Evolutionary conservation across 2,888 invertebrate species (phyloP).

Genomic region (Autographa pulchrina): DNA sequence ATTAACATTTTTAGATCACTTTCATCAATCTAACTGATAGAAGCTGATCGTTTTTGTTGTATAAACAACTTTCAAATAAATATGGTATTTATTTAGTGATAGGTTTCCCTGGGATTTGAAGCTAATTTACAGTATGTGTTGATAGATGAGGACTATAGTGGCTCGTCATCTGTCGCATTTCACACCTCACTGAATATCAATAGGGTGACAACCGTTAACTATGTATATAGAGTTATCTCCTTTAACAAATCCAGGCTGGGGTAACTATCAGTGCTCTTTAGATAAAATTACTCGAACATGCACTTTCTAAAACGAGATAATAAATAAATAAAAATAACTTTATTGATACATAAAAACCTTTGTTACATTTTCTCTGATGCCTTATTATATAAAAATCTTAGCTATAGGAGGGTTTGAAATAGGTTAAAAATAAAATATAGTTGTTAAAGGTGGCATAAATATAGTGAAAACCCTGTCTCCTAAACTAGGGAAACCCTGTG

Average conservation of each 20-base stretch:
- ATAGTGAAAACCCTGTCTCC: too few species aligned
- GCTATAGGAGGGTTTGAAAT: too few species aligned
- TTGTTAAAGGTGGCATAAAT: too few species aligned
- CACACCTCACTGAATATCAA: slow-evolving; percentile 1
- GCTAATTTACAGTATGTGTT: not conserved
- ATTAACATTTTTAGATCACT: slow-evolving; percentile 45
- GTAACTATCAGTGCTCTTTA: not conserved
- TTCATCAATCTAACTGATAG: slow-evolving; percentile 20
- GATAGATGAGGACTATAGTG: not conserved
- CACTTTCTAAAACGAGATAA: too few species aligned
- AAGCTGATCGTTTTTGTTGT: not conserved
- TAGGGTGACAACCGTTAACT: slow-evolving; percentile 11
- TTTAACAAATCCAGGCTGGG: not conserved
- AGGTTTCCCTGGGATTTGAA: not conserved
- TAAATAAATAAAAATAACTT: too few species aligned
- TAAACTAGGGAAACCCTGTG: too few species aligned
- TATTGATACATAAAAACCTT: too few species aligned
- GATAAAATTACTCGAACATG: too few species aligned
- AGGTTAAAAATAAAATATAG: too few species aligned
- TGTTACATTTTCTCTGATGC: too few species aligned
- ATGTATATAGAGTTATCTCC: not conserved
- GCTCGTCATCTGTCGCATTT: slow-evolving; percentile 10
- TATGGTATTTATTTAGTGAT: not conserved
- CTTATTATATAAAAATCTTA: too few species aligned
- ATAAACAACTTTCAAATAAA: not conserved